Percentiles rank a stretch among this genome's conserved stretches.
phyloP scores from a whole-genome alignment of 2,797 vertebrate species.

The Microhierax caerulescens region DNA sequence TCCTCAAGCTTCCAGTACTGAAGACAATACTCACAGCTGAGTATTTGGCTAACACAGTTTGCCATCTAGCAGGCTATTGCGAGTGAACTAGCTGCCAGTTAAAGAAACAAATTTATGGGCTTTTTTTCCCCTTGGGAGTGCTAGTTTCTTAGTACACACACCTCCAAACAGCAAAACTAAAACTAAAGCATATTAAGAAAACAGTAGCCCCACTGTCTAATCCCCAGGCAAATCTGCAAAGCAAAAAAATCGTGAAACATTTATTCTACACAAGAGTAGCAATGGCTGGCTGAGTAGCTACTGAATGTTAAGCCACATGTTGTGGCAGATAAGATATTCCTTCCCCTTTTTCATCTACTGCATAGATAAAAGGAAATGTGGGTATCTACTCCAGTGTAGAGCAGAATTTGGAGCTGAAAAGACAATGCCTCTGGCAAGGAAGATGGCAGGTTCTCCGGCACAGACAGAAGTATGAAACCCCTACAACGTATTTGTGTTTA shows the following conservation, averaged over 20 bases:
- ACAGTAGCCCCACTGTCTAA: neutral
- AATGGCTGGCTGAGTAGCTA: neutral
- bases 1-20: neutral
- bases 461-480: neutral
- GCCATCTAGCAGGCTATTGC: neutral
- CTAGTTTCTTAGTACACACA: neutral
- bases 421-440: neutral
- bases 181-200: neutral
- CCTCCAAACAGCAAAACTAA: neutral
- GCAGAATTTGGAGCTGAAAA: neutral
- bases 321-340: neutral
- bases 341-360: neutral
- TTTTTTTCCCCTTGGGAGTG: too few relatives aligned
- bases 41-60: neutral
- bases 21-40: neutral
- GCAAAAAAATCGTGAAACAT: neutral
- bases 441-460: neutral
- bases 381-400: neutral
- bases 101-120: neutral
- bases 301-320: neutral
- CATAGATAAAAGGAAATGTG: neutral
- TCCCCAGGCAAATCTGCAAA: neutral
- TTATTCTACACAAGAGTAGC: neutral
- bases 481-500: neutral
- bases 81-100: neutral